Evolutionary conservation across 2,888 invertebrate species (phyloP), one percentile per base, ranked within the genome.

Genomic region (Apamea sordens): DNA sequence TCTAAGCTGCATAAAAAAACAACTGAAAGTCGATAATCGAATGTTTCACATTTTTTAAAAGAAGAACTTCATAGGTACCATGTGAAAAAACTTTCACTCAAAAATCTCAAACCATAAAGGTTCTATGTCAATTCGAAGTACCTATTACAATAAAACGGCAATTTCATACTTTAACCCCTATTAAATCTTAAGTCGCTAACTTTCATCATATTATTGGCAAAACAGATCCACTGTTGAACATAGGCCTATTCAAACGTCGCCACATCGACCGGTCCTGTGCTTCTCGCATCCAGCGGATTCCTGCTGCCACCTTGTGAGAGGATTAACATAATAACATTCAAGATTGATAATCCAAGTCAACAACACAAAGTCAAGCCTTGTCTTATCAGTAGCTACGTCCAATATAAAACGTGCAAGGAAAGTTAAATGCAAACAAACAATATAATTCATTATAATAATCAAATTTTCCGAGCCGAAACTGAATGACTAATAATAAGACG

Each of bases 401-500:
- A 84, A 78, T 80, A 77, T 53, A 71, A 64, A 64, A 86, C 76
- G 71, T 80, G 76, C 71, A 79, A 67, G 53, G 41, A 82, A 83
- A 79, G 81, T 53, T 41, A 73, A 75, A 80, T 74, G 75, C 69
- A 61, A 82, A 83, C 67, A 83, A 86, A 89, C 73, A 81, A 76
- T 77, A 80, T 78, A 69, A 76, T 76, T 85, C 84, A 87, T 86
- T 79, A 86, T 75, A 84, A 87, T 89, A 78, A 88, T 88, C 89
- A 90, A 90, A 92, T 91, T 88, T 89, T 84, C 88, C 85, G 44
- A 80, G 80, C 82, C 83, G 79, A 86, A 91, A 90, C 89, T 86
- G 86, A 91, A 92, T 90, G 88, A 89, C 88, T 91, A 89, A 90
- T 93, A 93, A 94, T 94, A 90, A 92, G 91, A 90, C 89, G 87